Evolutionary conservation across 2,888 invertebrate genomes (phyloP).

Genomic region (Rotaria macrura): DNA sequence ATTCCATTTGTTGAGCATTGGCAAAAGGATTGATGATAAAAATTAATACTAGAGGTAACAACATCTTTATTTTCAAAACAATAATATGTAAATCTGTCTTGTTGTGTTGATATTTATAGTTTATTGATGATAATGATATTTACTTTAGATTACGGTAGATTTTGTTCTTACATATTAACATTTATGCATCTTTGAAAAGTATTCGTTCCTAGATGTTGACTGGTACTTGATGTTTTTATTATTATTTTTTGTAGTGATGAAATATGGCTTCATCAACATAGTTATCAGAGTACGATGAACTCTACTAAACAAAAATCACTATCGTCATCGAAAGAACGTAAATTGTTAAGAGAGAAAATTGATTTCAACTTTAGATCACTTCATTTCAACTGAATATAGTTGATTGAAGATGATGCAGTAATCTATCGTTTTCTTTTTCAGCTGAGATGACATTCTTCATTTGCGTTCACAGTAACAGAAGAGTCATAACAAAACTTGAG

Average conservation of each 20-base stretch:
- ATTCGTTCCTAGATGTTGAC: neutral
- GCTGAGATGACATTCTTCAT: no score
- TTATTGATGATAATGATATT: neutral
- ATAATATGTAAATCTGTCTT: neutral
- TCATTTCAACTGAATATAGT: no score
- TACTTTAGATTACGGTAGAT: neutral
- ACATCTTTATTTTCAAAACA: neutral
- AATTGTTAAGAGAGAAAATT: no score
- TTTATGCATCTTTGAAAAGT: neutral
- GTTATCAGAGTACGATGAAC: no score
- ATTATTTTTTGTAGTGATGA: neutral
- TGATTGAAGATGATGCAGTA: no score
- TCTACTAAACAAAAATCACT: no score
- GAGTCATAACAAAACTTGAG: no score
- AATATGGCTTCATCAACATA: neutral
- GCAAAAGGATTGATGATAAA: neutral
- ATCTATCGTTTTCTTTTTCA: no score
- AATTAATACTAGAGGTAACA: neutral
- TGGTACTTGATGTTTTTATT: neutral
- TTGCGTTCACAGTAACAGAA: no score
- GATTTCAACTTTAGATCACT: no score
- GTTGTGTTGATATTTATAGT: neutral
- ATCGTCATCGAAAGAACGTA: no score
- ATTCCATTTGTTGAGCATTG: conserved; percentile 5
- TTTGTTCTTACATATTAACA: neutral